These are phyloP conservation scores for Rhinophrynus dorsalis DNA, from an alignment of 2,797 vertebrate genomes.

Conservation along the genomic window DNA sequence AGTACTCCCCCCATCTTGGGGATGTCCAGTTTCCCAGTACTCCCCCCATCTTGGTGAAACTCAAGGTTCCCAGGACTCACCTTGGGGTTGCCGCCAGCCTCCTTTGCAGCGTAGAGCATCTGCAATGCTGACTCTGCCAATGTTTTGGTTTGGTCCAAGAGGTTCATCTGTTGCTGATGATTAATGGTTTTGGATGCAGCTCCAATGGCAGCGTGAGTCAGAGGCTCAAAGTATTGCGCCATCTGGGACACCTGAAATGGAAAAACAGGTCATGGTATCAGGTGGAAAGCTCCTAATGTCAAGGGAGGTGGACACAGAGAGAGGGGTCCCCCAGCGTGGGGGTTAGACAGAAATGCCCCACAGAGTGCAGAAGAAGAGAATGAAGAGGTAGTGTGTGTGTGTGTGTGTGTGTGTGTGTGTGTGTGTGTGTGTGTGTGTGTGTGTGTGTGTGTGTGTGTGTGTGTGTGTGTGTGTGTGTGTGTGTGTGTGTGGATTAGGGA, in stretches of 20 bases:
- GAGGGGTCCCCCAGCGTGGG: too few species aligned
- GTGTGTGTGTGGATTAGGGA: too few species aligned
- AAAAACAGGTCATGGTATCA: too few species aligned
- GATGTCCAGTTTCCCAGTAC: not conserved
- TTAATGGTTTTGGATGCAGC: constrained; percentile 92
- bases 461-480: too few species aligned
- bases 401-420: too few species aligned
- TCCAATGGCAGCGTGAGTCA: constrained; percentile 88
- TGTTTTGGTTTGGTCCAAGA: constrained; percentile 95
- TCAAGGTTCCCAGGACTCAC: constrained; percentile 54
- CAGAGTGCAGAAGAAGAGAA: too few species aligned
- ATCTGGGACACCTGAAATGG: constrained; percentile 96
- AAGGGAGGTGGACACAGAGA: not conserved
- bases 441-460: too few species aligned
- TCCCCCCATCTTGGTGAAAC: not conserved
- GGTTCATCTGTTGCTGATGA: constrained; percentile 97
- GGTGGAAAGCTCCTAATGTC: too few species aligned
- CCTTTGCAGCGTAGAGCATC: constrained; percentile 96
- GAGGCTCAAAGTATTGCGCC: constrained; percentile 94
- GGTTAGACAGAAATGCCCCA: too few species aligned
- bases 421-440: too few species aligned
- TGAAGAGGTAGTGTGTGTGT: too few species aligned
- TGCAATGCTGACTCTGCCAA: constrained; percentile 92
- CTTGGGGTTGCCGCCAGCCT: constrained; percentile 95
- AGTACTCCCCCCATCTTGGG: too few species aligned